These are phyloP conservation scores for Podarcis raffonei DNA, from an alignment of 2,113 vertebrate genomes.

Conservation along the genomic window DNA sequence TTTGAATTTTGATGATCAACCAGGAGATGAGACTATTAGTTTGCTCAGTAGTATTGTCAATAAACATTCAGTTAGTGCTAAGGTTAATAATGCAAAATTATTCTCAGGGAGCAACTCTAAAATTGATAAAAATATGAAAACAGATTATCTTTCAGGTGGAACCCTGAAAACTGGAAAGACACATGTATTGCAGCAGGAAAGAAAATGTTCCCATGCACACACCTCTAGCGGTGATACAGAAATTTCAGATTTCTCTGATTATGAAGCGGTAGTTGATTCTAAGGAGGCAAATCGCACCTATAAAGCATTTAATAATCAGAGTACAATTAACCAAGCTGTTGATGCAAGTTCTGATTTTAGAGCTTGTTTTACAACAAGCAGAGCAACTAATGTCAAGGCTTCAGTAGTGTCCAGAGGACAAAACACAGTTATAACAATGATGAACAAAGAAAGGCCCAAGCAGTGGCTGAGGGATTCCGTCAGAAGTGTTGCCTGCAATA, in stretches of 20 bases:
- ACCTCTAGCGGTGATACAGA: fast-evolving
- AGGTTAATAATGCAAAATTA: background rate
- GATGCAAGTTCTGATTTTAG: conserved; percentile 57
- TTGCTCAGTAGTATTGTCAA: conserved; percentile 6
- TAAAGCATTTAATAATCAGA: fast-evolving
- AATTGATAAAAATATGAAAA: conserved; percentile 32
- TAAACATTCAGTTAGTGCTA: conserved; percentile 11
- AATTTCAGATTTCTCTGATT: background rate
- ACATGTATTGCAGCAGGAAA: background rate
- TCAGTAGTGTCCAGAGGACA: conserved; percentile 47
- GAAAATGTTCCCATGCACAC: fast-evolving
- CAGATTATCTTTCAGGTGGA: fast-evolving
- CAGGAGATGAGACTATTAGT: conserved; percentile 29
- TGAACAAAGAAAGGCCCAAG: conserved; percentile 10
- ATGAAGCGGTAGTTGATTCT: background rate
- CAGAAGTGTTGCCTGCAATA: conserved; percentile 52
- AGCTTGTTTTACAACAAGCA: conserved; percentile 62
- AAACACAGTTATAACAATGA: conserved; percentile 68
- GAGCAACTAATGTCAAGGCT: conserved; percentile 41
- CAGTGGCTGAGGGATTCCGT: background rate
- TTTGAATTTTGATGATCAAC: background rate
- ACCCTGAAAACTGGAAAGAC: background rate
- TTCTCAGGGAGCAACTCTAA: background rate
- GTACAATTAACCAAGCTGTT: conserved; percentile 39
- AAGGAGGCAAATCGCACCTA: background rate